Evolutionary conservation across 2,888 invertebrate genomes (phyloP), one percentile per base, ranked within the genome.

Genomic region (Nomada fabriciana): DNA sequence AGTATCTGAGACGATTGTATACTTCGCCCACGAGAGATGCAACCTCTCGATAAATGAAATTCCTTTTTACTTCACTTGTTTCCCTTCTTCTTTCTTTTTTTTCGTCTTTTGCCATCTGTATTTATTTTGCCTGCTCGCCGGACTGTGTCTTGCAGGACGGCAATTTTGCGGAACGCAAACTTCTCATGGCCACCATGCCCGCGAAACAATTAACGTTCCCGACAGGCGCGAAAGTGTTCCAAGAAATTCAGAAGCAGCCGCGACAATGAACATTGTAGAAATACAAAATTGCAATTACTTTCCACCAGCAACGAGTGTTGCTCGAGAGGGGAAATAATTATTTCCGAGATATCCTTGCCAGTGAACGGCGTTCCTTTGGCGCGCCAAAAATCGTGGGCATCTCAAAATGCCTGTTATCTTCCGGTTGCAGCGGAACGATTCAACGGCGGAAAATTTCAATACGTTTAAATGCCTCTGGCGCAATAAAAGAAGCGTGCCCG

Each of bases 191-290:
- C 52, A 60, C 72, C 74, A 70, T 85, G 74, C 84, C 77, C 76
- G 83, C 72, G 76, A 80, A 88, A 88, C 89, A 83, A 89, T 90
- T 89, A 89, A 89, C 89, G 84, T 89, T 85, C 85, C 75, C 83
- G 83, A 76, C 84, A 86, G 87, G 75, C 82, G 80, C 84, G 84
- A 88, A 87, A 83, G 83, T 76, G 84, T 86, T 86, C 86, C 79
- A 63, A 80, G 85, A 88, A 86, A 85, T 36, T 60, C 82, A 60
- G 70, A 13, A 59, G 65, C 73, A 63, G 42, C 73, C 73, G 75
- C 61, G 50, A 75, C 81, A 55, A 67, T 68, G 11, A n/a, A 50
- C 57, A 15, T 82, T 36, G 36, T 20, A 23, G 60, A 75, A 59
- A 61, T 76, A 65, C 63, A 25, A 64, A 68, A 78, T 77, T 43